Conservation (phyloP, 2,888 invertebrate genomes). For the Eupithecia vulgata region DNA sequence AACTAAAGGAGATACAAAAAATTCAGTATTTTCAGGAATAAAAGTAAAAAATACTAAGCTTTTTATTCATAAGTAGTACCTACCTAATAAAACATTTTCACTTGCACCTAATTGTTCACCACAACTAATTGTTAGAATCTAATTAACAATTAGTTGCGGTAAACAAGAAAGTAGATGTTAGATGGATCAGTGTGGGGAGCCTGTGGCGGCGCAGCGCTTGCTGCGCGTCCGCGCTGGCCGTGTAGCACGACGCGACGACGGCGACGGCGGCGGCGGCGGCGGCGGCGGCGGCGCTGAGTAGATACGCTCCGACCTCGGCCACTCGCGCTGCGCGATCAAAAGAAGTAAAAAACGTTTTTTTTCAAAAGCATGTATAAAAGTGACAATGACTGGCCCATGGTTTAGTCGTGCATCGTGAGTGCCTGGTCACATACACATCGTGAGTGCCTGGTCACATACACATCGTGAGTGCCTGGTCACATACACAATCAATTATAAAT, state of each 20-base stretch:
- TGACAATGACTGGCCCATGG: slow-evolving; percentile 44
- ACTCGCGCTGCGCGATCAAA: slow-evolving; percentile 48
- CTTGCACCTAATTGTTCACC: no score
- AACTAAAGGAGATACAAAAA: no score
- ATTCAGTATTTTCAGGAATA: no score
- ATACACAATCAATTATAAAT: slow-evolving; percentile 34
- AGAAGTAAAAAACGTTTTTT: slow-evolving; percentile 42
- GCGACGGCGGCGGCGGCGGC: no score
- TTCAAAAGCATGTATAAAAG: slow-evolving; percentile 65
- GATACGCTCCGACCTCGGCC: background rate
- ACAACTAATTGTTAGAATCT: no score
- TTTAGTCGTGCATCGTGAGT: slow-evolving; percentile 57
- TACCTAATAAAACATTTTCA: no score
- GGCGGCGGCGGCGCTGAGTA: background rate
- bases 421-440: slow-evolving; percentile 52
- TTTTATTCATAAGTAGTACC: no score
- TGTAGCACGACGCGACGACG: background rate
- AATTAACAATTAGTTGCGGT: no score
- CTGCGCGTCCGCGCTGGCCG: background rate
- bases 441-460: slow-evolving; percentile 52
- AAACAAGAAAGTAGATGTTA: no score
- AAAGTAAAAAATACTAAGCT: no score
- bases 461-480: slow-evolving; percentile 52
- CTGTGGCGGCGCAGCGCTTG: no score
- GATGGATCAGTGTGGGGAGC: background rate